These are phyloP conservation scores for Caenorhabditis becei DNA, from an alignment of 2,888 invertebrate genomes.

Conservation along the genomic window DNA sequence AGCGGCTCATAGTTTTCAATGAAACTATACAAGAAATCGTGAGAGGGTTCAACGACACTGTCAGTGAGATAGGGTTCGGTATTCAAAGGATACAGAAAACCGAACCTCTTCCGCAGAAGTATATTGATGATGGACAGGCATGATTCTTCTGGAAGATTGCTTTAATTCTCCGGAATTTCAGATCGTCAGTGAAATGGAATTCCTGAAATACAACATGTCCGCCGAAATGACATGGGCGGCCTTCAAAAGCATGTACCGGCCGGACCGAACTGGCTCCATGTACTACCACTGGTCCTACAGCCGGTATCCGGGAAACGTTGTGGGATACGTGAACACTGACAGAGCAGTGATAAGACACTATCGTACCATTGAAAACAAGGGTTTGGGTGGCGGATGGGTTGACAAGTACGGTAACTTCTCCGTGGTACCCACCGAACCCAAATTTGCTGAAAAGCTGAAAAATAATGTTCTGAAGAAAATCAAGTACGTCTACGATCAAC, in stretches of 20 bases:
- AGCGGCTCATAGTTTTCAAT: constrained; percentile 34
- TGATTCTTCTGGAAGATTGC: neutral
- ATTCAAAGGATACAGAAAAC: constrained; percentile 48
- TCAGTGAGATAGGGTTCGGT: constrained; percentile 28
- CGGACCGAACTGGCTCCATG: constrained; percentile 42
- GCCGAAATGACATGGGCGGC: constrained; percentile 38
- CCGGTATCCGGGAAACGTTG: constrained; percentile 20
- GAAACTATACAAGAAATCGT: constrained; percentile 12
- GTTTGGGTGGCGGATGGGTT: constrained; percentile 20
- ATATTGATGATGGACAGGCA: constrained; percentile 25
- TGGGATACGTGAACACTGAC: constrained; percentile 7
- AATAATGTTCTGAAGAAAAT: constrained; percentile 21
- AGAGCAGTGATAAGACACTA: constrained; percentile 24
- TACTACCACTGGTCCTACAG: constrained; percentile 49
- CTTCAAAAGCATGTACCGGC: constrained; percentile 46
- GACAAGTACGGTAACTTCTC: constrained; percentile 10
- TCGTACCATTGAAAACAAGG: constrained; percentile 10
- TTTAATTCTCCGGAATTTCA: neutral
- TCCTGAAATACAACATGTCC: constrained; percentile 46
- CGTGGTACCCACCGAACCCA: neutral
- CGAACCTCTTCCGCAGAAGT: constrained; percentile 21
- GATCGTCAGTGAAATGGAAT: constrained; percentile 45
- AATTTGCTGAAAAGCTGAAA: constrained; percentile 19
- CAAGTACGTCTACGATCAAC: constrained; percentile 34
- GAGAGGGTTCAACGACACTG: constrained; percentile 31